Evolutionary conservation across 2,797 vertebrate species (phyloP), one percentile per base, ranked within the genome.

Genomic region (Aphelocoma californica): DNA sequence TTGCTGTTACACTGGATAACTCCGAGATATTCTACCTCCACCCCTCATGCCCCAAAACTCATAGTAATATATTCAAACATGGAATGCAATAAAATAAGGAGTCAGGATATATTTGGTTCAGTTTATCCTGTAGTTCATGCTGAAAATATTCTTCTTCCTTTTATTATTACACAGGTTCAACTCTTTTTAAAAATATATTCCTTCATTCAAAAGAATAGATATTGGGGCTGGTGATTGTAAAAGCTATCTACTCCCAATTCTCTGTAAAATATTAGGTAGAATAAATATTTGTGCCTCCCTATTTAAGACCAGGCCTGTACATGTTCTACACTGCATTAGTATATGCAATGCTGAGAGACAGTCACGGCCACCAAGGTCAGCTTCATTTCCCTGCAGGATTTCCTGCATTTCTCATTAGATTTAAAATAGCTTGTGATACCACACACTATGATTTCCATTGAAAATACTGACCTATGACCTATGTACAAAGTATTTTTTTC

Each of bases 381-480:
- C 83, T 95, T 86, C 87, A 91, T 87, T 96, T 95, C 93, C 90
- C 88, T 96, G 75, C 85, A 83, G 83, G 65, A 64, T 57, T 97
- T 92, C 51, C 74, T 53, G 65, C 34, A 85, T 90, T 64, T 97
- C 93, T 96, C 92, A 87, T 90, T 70, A 91, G 71, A 71, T 93
- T 97, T 96, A 97, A 96, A 96, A 97, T 90, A 95, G 77, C 44
- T 87, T 79, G 24, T 3, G 5, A 71, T 84, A 70, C 80, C 42
- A 28, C 69, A 73, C 71, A 66, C 31, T 84, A 87, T 60, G 79
- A 45, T 97, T 97, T 97, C 95, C 90, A 93, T 36, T 95, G 90
- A 93, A 97, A 97, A 92, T 54, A 45, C 57, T 97, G 96, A 93
- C 94, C 92, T 29, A n/a, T 50, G 42, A 58, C 88, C 95, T 96